phyloP scores from a whole-genome alignment of 2,888 invertebrate species.

The Plagiodera versicolora region DNA sequence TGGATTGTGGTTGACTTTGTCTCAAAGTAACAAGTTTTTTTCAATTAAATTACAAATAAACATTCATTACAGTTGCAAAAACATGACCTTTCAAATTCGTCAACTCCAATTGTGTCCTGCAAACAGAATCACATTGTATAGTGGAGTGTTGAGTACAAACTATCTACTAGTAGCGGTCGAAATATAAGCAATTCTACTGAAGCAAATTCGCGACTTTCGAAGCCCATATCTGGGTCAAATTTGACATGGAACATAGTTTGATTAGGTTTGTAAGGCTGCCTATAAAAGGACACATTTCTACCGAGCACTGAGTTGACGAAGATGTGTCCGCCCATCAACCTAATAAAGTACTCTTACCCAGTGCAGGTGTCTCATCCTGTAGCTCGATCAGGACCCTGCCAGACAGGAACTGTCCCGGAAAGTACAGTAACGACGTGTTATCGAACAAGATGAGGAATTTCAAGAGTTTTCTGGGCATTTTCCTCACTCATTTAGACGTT shows the following conservation, averaged over 20 bases:
- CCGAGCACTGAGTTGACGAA: background rate
- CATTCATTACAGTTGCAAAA: too few species aligned
- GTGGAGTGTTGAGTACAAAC: too few species aligned
- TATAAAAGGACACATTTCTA: background rate
- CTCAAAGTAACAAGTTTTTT: too few species aligned
- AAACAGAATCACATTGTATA: too few species aligned
- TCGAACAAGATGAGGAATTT: conserved; percentile 94
- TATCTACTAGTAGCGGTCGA: too few species aligned
- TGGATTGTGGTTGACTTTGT: too few species aligned
- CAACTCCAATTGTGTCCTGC: too few species aligned
- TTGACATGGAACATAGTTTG: background rate
- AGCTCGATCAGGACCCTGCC: conserved; percentile 90
- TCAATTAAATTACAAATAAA: too few species aligned
- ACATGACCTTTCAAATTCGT: too few species aligned
- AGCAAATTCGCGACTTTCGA: background rate
- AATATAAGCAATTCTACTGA: too few species aligned
- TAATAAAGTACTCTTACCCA: conserved; percentile 62
- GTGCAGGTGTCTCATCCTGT: conserved; percentile 90
- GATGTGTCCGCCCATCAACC: conserved; percentile 23
- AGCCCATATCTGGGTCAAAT: background rate
- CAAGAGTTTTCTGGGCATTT: conserved; percentile 83
- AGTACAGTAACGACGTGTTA: conserved; percentile 89
- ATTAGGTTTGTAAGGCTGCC: background rate
- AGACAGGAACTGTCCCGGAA: conserved; percentile 91
- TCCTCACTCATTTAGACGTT: conserved; percentile 24